These are phyloP conservation scores for Eugnorisma glareosa DNA, from an alignment of 2,888 invertebrate genomes.

Conservation along the genomic window DNA sequence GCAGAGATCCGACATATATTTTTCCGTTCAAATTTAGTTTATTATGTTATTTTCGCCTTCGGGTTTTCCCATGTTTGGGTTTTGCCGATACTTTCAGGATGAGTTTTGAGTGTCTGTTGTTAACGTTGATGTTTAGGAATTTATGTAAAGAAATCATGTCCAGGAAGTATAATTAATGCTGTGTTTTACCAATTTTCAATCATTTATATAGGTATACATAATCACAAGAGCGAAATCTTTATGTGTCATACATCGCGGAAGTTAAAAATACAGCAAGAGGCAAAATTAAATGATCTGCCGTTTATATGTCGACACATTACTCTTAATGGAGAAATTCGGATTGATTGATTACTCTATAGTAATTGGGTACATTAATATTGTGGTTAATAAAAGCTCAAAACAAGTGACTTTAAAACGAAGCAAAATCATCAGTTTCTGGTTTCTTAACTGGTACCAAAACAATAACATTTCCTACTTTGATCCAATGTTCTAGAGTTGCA, in stretches of 20 bases:
- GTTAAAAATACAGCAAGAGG: conserved; percentile 3
- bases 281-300: conserved; percentile 21
- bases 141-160: neutral
- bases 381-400: conserved; percentile 18
- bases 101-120: neutral
- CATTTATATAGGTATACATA: neutral
- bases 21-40: neutral
- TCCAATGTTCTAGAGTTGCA: conserved; percentile 18
- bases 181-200: neutral
- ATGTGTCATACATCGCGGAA: conserved; percentile 31
- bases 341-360: conserved; percentile 46
- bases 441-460: conserved; percentile 17
- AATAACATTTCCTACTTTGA: conserved; percentile 25
- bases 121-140: neutral
- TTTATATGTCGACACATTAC: conserved; percentile 25
- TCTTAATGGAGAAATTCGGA: conserved; percentile 24
- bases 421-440: conserved; percentile 1
- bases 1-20: conserved; percentile 1
- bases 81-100: neutral
- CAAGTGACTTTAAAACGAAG: neutral
- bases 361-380: neutral
- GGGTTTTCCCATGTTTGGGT: neutral
- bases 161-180: neutral
- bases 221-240: neutral
- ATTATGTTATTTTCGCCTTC: neutral